Base-by-base conservation (phyloP, 1,140 invertebrate species). In the Hyposmocoma kahamanoa region DNA sequence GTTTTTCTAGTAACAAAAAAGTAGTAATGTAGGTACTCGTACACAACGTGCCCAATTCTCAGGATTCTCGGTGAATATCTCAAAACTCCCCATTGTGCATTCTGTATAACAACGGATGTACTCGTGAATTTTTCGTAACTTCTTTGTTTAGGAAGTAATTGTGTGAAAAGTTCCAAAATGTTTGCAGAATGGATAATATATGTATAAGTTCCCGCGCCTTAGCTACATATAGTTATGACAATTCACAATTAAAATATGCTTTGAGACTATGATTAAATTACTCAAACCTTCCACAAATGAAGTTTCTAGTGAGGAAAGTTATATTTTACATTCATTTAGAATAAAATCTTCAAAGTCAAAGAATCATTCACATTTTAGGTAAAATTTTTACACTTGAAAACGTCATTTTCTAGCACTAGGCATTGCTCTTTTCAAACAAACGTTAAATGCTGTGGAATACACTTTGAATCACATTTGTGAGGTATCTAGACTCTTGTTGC, bases 81-180 rank as follows among this genome's bases (percentile, higher is more conserved):
- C 55, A 62, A 59, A 67, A 60, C 53, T 56, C 24, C 52, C 50
- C 42, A 67, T 72, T 68, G 62, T 67, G 39, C 36, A 36, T 32
- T 59, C 44, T 47, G 45, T 54, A 59, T 56, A 62, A 61, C 53
- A 52, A 50, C 65, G 68, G 65, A 72, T 68, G 66, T 67, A 68
- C 53, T 64, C 65, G 53, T 61, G 65, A 61, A 64, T 70, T 80
- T 64, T 78, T 81, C 70, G 73, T 79, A 81, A 83, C 65, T 66
- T 78, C 72, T 75, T 79, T 83, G 77, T 73, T 70, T 62, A 73
- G 77, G 77, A 84, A 79, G 75, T 84, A 74, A 72, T 75, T 70
- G 74, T 81, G 80, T 67, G 77, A 84, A 83, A 69, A 59, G 42
- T 56, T 57, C 43, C 47, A 47, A 56, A 57, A 60, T 43, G 53